Percentiles rank a stretch among this genome's conserved stretches.
Evolutionary conservation across 2,888 invertebrate species (phyloP).

Genomic region (Ichneumon xanthorius): DNA sequence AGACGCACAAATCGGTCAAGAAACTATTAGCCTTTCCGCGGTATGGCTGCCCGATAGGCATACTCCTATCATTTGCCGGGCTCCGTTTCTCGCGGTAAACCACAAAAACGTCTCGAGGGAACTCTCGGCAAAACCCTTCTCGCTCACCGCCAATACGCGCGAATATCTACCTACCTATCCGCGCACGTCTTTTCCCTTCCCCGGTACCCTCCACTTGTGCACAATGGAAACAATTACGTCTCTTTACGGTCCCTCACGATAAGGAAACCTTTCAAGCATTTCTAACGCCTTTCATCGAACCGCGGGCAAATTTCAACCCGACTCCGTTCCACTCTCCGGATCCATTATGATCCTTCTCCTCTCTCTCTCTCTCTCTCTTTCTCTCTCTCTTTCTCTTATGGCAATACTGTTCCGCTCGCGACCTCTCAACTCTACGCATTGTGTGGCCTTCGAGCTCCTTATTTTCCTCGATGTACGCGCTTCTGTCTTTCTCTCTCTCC

Average conservation of each 20-base stretch:
- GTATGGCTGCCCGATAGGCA: neutral
- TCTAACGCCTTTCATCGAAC: constrained; percentile 69
- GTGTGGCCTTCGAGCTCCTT: constrained; percentile 1
- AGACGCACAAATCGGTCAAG: constrained; percentile 11
- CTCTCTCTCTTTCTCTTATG: neutral
- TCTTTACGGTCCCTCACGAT: constrained; percentile 61
- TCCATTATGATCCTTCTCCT: constrained; percentile 37
- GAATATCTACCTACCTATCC: constrained; percentile 7
- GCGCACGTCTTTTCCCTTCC: neutral
- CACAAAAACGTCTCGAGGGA: constrained; percentile 41
- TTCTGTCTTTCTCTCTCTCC: neutral
- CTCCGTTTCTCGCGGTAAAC: constrained; percentile 25
- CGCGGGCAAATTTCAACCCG: constrained; percentile 69
- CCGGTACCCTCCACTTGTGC: constrained; percentile 33
- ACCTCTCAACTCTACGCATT: neutral
- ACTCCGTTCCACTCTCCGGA: constrained; percentile 38
- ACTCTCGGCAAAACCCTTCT: constrained; percentile 9
- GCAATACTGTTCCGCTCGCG: neutral
- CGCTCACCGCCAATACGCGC: constrained; percentile 17
- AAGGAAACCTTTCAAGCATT: constrained; percentile 65
- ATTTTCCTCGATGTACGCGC: constrained; percentile 4
- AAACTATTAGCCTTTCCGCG: constrained; percentile 8
- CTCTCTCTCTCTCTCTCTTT: neutral
- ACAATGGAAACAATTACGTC: constrained; percentile 76
- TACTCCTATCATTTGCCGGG: constrained; percentile 16